Evolutionary conservation across 2,113 vertebrate species (phyloP), one percentile per base, ranked within the genome.

Genomic region (Alexandromys fortis): DNA sequence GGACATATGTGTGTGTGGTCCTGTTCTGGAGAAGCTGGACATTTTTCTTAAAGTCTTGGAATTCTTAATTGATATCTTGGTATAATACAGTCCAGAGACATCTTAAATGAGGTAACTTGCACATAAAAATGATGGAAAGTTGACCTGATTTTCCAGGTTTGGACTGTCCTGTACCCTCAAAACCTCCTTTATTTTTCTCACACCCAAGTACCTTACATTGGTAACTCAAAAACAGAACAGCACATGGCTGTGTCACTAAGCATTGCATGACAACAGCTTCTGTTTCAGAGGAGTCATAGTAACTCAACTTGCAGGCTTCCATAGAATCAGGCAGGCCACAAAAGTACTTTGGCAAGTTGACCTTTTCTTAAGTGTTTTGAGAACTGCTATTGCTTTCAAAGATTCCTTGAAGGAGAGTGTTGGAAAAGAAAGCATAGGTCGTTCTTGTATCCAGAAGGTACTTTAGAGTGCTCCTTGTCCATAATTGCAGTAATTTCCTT

Each of bases 391-490:
- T 82, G 7, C 55, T 87, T 94, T 95, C 30, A 49, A 92, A 79
- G 63, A 90, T 92, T 93, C 55, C 78, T 96, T 94, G 55, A 92
- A 93, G 94, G 13, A 93, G 16, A 91, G 82, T 30, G 26, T 77
- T 5, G 72, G 75, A 73, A 91, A 61, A 16, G 42, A 86, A 93
- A 96, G 63, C 72, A 70, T 14, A 76, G 73, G 86, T 89, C n/a
- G 73, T 75, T 55, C 13, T 91, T 92, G 7, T 3, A 83, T 68
- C 26, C 63, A 95, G 47, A 28, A 77, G 2, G 1, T 75, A 95
- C 52, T 91, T 91, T 65, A 68, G 30, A 38, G 75, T 55, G 38
- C 42, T 94, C 76, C 72, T 92, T 91, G 91, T 33, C 3, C 11
- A 17, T 83, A 73, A 87, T 63, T 35, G 2, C 24, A 90, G 12